These are phyloP conservation scores for Cosmia pyralina DNA, from an alignment of 2,888 invertebrate species.

Conservation along the genomic window DNA sequence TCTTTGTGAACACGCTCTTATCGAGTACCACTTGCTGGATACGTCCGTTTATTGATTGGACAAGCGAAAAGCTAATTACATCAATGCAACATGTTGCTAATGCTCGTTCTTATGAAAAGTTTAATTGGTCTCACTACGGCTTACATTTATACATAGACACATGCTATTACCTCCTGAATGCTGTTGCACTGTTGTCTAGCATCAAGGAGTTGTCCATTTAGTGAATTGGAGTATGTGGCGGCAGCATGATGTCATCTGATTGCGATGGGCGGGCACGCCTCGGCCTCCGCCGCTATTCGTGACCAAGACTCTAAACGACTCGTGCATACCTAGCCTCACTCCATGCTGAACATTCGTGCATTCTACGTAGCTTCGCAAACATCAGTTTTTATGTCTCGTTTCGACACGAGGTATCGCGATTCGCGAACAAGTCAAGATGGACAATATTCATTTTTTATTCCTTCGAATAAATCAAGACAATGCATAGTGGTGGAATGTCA, in stretches of 20 bases:
- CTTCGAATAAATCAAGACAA: constrained; percentile 42
- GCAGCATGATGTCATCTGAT: constrained; percentile 84
- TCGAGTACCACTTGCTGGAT: not conserved
- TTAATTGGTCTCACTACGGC: not conserved
- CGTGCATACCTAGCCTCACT: constrained; percentile 76
- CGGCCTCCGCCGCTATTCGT: constrained; percentile 76
- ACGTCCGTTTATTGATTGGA: constrained; percentile 10
- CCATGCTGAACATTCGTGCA: constrained; percentile 74
- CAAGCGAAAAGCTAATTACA: not conserved
- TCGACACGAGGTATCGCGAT: constrained; percentile 48
- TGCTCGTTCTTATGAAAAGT: not conserved
- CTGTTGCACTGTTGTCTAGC: constrained; percentile 59
- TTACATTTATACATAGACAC: not conserved
- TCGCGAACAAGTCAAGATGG: constrained; percentile 30
- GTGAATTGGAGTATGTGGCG: constrained; percentile 69
- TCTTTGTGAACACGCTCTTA: constrained; percentile 44
- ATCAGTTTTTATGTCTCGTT: constrained; percentile 65
- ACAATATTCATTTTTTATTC: constrained; percentile 3
- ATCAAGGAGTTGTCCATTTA: constrained; percentile 65
- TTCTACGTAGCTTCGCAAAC: constrained; percentile 66
- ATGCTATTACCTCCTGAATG: constrained; percentile 35
- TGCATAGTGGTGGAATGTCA: constrained; percentile 58
- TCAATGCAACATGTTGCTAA: not conserved
- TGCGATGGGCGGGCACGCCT: constrained; percentile 82
- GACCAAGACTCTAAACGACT: constrained; percentile 79